phyloP scores from a whole-genome alignment of 2,888 invertebrate species.

The Diogma glabrata region DNA sequence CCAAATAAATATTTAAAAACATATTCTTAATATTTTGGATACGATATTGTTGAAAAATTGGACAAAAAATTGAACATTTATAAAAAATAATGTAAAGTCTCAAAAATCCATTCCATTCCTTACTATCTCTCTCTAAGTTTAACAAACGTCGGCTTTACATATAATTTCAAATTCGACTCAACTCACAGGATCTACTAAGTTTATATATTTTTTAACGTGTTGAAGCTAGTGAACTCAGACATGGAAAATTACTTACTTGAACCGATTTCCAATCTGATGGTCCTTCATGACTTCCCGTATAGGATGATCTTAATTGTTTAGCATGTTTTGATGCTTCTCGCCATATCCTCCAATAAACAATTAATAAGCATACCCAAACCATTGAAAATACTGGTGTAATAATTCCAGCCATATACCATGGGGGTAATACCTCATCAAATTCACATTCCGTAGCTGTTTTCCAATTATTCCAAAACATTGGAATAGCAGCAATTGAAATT shows the following conservation, averaged over 20 bases:
- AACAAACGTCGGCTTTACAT: too few species aligned
- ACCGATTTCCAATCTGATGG: constrained; percentile 63
- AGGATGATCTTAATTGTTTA: constrained; percentile 48
- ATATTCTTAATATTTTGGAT: too few species aligned
- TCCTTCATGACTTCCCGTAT: constrained; percentile 41
- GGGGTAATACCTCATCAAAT: constrained; percentile 49
- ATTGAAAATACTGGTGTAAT: constrained; percentile 60
- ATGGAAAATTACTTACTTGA: constrained; percentile 56
- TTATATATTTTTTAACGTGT: too few species aligned
- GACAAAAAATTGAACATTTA: too few species aligned
- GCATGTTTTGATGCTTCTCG: constrained; percentile 63
- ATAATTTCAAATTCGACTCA: too few species aligned
- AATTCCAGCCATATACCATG: constrained; percentile 37
- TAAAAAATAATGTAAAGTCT: too few species aligned
- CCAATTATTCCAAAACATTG: constrained; percentile 71
- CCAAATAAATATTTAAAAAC: too few species aligned
- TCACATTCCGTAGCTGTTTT: constrained; percentile 49
- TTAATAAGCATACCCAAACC: constrained; percentile 63
- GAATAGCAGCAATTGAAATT: constrained; percentile 52
- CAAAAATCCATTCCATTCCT: too few species aligned
- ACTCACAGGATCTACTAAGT: too few species aligned
- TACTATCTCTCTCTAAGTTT: too few species aligned
- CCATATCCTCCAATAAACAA: constrained; percentile 68
- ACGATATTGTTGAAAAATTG: too few species aligned
- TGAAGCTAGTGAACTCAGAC: too few species aligned